Percentiles rank a stretch among this genome's conserved stretches.
Conservation (phyloP, 2,797 vertebrate species). For the Sebastes glaucus region DNA sequence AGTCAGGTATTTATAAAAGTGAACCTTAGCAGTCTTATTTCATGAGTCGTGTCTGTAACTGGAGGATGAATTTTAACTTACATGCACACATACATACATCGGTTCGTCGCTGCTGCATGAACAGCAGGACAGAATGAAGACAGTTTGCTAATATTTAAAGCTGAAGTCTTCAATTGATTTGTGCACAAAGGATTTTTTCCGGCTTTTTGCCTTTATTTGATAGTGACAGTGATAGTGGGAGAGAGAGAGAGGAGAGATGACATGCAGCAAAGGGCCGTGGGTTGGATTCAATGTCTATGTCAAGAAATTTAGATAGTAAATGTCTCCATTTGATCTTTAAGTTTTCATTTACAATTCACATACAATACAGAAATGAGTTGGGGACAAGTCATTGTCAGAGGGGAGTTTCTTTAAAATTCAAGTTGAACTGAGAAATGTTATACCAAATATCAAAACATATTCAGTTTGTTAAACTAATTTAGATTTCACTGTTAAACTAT, state of each 20-base stretch:
- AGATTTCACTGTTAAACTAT: background rate
- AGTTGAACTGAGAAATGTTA: background rate
- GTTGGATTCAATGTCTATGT: background rate
- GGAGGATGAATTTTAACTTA: background rate
- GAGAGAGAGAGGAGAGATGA: no score
- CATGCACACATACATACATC: background rate
- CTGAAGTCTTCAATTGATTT: background rate
- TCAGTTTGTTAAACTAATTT: background rate
- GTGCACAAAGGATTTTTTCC: background rate
- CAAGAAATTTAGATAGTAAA: background rate
- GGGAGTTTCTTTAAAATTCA: background rate
- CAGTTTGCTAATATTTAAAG: background rate
- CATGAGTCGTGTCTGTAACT: background rate
- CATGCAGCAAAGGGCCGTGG: no score
- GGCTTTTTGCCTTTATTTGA: no score
- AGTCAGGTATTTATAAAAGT: background rate
- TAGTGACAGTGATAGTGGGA: no score
- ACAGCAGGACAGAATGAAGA: background rate
- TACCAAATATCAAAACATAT: background rate
- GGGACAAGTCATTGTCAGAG: background rate
- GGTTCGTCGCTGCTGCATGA: background rate
- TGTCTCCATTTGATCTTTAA: background rate
- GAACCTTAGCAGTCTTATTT: background rate
- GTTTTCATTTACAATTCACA: background rate
- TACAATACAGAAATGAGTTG: background rate